Conservation (phyloP, 2,888 invertebrate species). For the Poecilobothrus nobilitatus region DNA sequence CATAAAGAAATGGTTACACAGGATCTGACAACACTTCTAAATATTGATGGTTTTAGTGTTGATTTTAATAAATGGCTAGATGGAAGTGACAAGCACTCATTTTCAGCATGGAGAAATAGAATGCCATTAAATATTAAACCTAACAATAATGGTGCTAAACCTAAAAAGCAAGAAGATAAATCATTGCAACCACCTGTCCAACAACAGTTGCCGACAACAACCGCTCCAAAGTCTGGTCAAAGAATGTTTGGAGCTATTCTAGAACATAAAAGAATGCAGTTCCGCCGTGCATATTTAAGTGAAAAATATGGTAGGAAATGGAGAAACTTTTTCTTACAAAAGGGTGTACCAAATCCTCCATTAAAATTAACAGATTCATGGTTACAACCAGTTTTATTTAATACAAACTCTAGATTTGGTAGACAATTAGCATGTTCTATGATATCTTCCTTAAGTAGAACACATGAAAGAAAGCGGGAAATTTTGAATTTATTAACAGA, state of each 20-base stretch:
- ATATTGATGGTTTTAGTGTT: slow-evolving; percentile 56
- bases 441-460: slow-evolving; percentile 71
- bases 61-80: slow-evolving; percentile 66
- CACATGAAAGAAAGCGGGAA: slow-evolving; percentile 58
- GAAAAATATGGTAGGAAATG: slow-evolving; percentile 71
- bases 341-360: slow-evolving; percentile 39
- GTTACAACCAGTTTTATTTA: slow-evolving; percentile 87
- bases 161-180: slow-evolving; percentile 30
- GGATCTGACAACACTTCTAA: slow-evolving; percentile 48
- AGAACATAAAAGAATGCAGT: slow-evolving; percentile 37
- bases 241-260: slow-evolving; percentile 24
- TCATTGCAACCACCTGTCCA: slow-evolving; percentile 20
- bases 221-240: slow-evolving; percentile 17
- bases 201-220: slow-evolving; percentile 15
- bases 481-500: slow-evolving; percentile 79
- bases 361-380: slow-evolving; percentile 57
- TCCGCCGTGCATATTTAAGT: slow-evolving; percentile 51
- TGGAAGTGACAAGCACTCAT: slow-evolving; percentile 60
- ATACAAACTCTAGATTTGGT: slow-evolving; percentile 80
- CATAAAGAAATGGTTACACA: slow-evolving; percentile 50
- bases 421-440: slow-evolving; percentile 84
- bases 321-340: slow-evolving; percentile 44
- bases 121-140: slow-evolving; percentile 46
- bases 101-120: slow-evolving; percentile 61
- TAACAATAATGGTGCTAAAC: slow-evolving; percentile 28